Base-by-base conservation (phyloP, 2,113 vertebrate genomes). In the Stigmatopora nigra region DNA sequence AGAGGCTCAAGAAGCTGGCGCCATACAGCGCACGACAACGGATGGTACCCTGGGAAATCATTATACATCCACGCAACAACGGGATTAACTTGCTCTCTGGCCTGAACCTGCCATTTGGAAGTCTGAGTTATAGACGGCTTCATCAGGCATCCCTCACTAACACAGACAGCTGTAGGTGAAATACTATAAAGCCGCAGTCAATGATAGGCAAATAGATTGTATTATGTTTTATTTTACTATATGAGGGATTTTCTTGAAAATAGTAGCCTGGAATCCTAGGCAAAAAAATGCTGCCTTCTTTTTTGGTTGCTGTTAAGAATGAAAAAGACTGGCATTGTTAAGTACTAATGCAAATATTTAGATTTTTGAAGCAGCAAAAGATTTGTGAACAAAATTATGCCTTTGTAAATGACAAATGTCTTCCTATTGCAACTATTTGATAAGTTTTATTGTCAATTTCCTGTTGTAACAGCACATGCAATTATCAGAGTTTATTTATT, bases 11-110 rank as follows among this genome's bases (percentile, higher is more conserved):
- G 78, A 86, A 84, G 79, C 71, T 86, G 88, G 84, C 87, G 87
- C 86, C 86, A 88, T 61, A 86, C 80, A 2, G 88, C 72, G 83
- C 78, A 61, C 47, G 78, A 86, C 82, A 86, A 83, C 84, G 76
- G 89, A 90, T 85, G 84, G 86, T 57, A 88, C 88, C 87, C 83
- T 85, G 88, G 91, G 91, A 92, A 88, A 89, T 86, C 83, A 84
- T 87, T 90, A 91, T 82, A 88, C 85, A 87, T 82, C 79, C 75
- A 78, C 87, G 84, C 73, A 86, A 90, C 87, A 90, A 61, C 69
- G 76, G 88, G 89, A 90, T 92, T 92, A 92, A 63, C 73, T 70
- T 78, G 83, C 77, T 71, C 73, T 78, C 79, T 80, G 72, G 68
- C 67, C 80, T 71, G 70, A 72, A 68, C 73, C 70, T 83, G 75